phyloP scores from a whole-genome alignment of 2,888 invertebrate species.

The Coenonympha glycerion region DNA sequence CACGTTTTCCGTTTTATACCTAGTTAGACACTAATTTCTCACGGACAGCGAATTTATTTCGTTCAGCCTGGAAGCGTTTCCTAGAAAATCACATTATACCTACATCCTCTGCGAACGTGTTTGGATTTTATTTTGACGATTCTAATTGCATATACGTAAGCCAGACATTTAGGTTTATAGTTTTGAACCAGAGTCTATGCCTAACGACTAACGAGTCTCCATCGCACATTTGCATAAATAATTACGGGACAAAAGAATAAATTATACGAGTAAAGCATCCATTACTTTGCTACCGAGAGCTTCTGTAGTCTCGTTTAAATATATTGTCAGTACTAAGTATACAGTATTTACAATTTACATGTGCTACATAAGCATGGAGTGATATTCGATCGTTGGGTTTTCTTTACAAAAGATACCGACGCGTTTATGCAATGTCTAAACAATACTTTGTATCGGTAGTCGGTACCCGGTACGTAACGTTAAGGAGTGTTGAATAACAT shows the following conservation, averaged over 20 bases:
- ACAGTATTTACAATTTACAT: not conserved
- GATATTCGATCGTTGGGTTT: constrained; percentile 38
- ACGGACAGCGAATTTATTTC: constrained; percentile 14
- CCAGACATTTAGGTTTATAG: not conserved
- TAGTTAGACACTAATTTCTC: constrained; percentile 14
- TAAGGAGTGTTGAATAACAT: not conserved
- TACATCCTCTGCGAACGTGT: constrained; percentile 6
- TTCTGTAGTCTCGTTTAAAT: constrained; percentile 23
- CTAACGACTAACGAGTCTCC: constrained; percentile 14
- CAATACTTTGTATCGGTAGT: constrained; percentile 16
- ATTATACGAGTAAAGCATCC: constrained; percentile 20
- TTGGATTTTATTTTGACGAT: not conserved
- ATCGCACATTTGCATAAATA: constrained; percentile 28
- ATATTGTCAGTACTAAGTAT: not conserved
- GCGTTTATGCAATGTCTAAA: constrained; percentile 35
- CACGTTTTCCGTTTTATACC: constrained; percentile 9
- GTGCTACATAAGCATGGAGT: constrained; percentile 15
- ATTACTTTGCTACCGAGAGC: constrained; percentile 21
- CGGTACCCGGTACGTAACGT: not conserved
- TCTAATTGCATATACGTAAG: not conserved
- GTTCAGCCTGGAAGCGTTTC: constrained; percentile 10
- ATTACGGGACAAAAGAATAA: constrained; percentile 32
- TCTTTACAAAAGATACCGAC: constrained; percentile 43
- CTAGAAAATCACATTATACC: constrained; percentile 9
- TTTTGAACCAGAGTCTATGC: constrained; percentile 6